Evolutionary conservation across 2,113 vertebrate genomes (phyloP), one percentile per base, ranked within the genome.

Genomic region (Hippocampus zosterae): DNA sequence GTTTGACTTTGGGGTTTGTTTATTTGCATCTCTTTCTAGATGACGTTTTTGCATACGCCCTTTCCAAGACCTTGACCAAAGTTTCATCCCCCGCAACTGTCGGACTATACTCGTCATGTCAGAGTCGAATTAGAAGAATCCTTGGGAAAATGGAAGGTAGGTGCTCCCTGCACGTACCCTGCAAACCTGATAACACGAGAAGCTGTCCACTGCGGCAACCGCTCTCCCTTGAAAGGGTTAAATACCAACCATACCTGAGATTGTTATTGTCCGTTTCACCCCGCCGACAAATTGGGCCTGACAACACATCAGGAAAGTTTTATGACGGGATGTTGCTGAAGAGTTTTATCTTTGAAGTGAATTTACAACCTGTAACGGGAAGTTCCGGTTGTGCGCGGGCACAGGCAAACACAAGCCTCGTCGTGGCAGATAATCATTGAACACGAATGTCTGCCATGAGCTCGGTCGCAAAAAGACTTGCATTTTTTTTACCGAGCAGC

Each of bases 71-170:
- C 4, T 84, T 95, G 33, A 90, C 84, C 5, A 90, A 89, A 19
- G 84, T 94, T 19, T 70, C 82, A 2, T 82, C 93, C 2, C 94
- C 94, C 1, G 82, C 88, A 15, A 95, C 94, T 2, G 92, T 94
- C 9, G 93, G 93, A 16, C 90, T 95, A 56, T 94, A 94, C 68
- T 92, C 92, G 2, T 85, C 92, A 29, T 95, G 94, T 84, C 84
- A 89, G 42, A 88, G 89, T 72, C 87, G 90, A 60, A 87, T 90
- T 37, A 84, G 83, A 55, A 75, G 81, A 63, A 88, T 94, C 59
- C 91, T 94, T 3, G 59, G 62, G 40, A 83, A 87, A 60, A 86
- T 93, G 55, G 81, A 92, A 83, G 80, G 94, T 94, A 78, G 53
- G 84, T 83, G 15, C 8, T 37, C 13, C 40, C 37, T 21, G 3